These are phyloP conservation scores for Phymorhynchus buccinoides DNA, from an alignment of 1,140 invertebrate genomes.

Conservation along the genomic window DNA sequence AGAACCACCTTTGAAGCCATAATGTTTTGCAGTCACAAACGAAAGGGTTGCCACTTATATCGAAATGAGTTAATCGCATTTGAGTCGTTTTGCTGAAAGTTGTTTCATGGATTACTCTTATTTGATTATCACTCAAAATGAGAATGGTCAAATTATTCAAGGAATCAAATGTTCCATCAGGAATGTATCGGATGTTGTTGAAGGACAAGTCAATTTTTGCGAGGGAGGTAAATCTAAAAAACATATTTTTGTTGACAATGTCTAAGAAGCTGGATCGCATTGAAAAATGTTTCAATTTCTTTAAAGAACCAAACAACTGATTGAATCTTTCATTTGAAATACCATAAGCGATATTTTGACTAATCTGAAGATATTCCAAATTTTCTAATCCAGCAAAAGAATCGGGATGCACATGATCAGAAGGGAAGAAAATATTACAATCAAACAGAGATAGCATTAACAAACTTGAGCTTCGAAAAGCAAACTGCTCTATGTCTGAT, in stretches of 20 bases:
- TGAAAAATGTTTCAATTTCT: background rate
- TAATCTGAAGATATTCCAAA: background rate
- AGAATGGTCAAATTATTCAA: background rate
- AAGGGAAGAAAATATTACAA: background rate
- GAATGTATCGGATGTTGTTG: background rate
- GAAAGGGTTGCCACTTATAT: constrained; percentile 27
- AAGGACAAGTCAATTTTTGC: background rate
- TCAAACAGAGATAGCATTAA: background rate
- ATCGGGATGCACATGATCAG: background rate
- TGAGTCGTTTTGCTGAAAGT: background rate
- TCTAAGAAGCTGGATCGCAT: background rate
- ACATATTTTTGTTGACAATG: background rate
- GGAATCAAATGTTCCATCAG: constrained; percentile 5
- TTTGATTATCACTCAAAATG: background rate
- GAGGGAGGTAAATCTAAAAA: background rate
- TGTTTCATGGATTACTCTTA: background rate
- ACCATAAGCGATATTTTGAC: background rate
- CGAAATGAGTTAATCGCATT: background rate
- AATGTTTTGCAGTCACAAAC: constrained; percentile 18
- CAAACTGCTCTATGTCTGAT: background rate
- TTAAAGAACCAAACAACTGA: background rate
- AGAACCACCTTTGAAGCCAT: constrained; percentile 40
- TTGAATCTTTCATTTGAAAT: background rate
- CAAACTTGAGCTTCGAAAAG: background rate
- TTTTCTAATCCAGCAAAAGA: background rate